A percentile compares a stretch with the other conserved stretches of the same genome.
Conservation (phyloP, 2,888 invertebrate genomes). For the Ormia ochracea region DNA sequence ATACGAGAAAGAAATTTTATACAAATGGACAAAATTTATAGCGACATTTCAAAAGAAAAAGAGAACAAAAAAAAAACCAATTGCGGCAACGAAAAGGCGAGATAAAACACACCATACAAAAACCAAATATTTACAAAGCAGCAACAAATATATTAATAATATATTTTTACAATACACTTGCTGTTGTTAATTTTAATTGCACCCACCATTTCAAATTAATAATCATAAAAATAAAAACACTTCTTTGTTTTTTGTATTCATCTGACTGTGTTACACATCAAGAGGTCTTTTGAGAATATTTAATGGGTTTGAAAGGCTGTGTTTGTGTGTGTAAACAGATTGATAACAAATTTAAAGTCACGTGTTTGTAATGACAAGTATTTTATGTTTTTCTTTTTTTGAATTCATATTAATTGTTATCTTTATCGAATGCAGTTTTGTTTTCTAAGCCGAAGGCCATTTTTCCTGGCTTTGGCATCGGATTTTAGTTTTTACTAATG, state of each 20-base stretch:
- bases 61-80: neutral
- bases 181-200: slow-evolving; percentile 24
- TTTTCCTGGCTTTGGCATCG: too few species aligned
- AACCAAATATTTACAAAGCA: slow-evolving; percentile 25
- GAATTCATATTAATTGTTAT: neutral
- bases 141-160: slow-evolving; percentile 18
- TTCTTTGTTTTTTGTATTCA: slow-evolving; percentile 1
- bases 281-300: neutral
- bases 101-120: too few species aligned
- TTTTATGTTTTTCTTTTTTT: too few species aligned
- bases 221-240: neutral
- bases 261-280: neutral
- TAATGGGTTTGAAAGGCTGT: neutral
- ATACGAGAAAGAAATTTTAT: neutral
- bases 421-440: neutral
- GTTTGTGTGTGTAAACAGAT: neutral
- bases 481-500: too few species aligned
- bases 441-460: too few species aligned
- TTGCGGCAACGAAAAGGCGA: neutral
- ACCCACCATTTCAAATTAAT: neutral
- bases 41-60: neutral
- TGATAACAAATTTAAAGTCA: neutral
- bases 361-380: slow-evolving; percentile 8
- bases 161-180: slow-evolving; percentile 23
- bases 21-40: slow-evolving; percentile 32